These are phyloP conservation scores for Knipowitschia caucasica DNA, from an alignment of 2,797 vertebrate species.

Conservation along the genomic window DNA sequence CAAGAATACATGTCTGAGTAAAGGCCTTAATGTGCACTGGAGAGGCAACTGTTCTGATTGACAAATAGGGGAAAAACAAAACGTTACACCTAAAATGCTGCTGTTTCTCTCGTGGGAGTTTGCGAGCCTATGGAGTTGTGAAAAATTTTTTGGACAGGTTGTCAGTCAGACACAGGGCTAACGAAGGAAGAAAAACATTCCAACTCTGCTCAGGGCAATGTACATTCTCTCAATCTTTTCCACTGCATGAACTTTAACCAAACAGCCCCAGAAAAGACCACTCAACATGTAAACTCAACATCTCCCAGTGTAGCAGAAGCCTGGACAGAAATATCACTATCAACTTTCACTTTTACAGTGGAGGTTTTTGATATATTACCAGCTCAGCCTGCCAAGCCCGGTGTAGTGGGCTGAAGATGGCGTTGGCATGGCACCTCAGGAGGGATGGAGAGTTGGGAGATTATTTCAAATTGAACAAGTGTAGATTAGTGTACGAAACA, in stretches of 20 bases:
- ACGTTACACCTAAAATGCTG: background rate
- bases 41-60: background rate
- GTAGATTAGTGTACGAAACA: too few species aligned
- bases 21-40: too few species aligned
- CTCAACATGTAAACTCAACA: background rate
- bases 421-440: background rate
- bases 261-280: background rate
- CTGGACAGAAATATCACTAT: background rate
- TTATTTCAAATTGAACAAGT: too few species aligned
- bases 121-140: background rate
- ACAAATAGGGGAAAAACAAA: background rate
- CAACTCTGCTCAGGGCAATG: conserved; percentile 3
- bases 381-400: background rate
- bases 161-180: conserved; percentile 9
- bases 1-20: too few species aligned
- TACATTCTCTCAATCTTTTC: conserved; percentile 3
- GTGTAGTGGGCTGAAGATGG: background rate
- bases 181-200: conserved; percentile 9
- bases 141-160: background rate
- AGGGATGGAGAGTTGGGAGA: background rate
- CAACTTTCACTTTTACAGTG: background rate
- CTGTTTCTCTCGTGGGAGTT: background rate
- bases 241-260: conserved; percentile 1
- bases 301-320: background rate
- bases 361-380: background rate